phyloP scores from a whole-genome alignment of 1,140 invertebrate species.

The Lanistes nyassanus region DNA sequence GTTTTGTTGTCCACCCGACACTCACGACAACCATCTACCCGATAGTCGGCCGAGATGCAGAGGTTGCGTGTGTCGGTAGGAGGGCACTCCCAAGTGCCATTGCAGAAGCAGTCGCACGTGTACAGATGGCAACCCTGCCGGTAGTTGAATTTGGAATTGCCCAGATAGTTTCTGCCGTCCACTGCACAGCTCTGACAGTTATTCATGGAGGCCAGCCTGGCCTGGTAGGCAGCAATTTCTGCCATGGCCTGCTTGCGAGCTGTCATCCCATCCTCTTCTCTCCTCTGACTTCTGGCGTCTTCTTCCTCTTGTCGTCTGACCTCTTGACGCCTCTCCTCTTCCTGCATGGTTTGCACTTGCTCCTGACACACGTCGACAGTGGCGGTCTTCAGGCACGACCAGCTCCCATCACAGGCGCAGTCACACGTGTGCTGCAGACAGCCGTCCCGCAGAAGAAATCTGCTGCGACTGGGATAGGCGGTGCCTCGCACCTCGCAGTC shows the following conservation, averaged over 20 bases:
- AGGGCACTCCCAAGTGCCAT: slow-evolving; percentile 46
- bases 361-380: slow-evolving; percentile 30
- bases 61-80: slow-evolving; percentile 37
- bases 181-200: slow-evolving; percentile 34
- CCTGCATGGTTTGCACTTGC: neutral
- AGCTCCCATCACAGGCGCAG: slow-evolving; percentile 37
- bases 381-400: slow-evolving; percentile 29
- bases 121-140: slow-evolving; percentile 37
- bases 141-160: slow-evolving; percentile 34
- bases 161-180: slow-evolving; percentile 28
- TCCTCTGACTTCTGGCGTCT: neutral
- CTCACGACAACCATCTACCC: slow-evolving; percentile 8
- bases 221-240: slow-evolving; percentile 9
- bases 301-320: neutral
- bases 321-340: neutral
- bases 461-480: slow-evolving; percentile 26
- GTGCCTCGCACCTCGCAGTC: slow-evolving; percentile 29
- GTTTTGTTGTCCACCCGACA: slow-evolving; percentile 24
- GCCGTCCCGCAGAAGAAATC: slow-evolving; percentile 31
- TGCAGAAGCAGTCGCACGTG: slow-evolving; percentile 49
- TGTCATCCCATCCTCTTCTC: neutral
- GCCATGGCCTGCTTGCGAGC: slow-evolving; percentile 4
- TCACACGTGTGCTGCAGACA: slow-evolving; percentile 34
- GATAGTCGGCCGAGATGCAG: slow-evolving; percentile 25
- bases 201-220: neutral